Evolutionary conservation across 1,140 invertebrate genomes (phyloP).

Genomic region (Bicyclus anynana): DNA sequence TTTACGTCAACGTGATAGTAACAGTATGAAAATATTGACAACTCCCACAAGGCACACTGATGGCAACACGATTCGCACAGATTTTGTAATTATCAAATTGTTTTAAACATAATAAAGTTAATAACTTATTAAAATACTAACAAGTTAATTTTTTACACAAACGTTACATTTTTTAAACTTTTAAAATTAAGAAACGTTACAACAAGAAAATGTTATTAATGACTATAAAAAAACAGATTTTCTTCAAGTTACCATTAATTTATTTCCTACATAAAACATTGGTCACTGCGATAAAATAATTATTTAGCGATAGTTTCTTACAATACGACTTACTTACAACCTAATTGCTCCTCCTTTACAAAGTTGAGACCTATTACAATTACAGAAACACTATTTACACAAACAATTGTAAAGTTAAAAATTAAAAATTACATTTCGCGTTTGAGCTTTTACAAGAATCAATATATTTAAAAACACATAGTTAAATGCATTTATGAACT

Average conservation of each 20-base stretch:
- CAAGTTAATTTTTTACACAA: too few relatives aligned
- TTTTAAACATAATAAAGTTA: too few relatives aligned
- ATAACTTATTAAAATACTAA: too few relatives aligned
- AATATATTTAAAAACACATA: conserved; percentile 4
- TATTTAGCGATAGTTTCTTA: neutral
- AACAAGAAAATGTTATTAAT: too few relatives aligned
- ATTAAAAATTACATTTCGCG: conserved; percentile 3
- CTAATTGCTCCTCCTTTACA: conserved; percentile 61
- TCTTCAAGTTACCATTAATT: neutral
- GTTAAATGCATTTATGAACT: conserved; percentile 9
- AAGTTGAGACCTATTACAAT: conserved; percentile 27
- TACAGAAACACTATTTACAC: conserved; percentile 1
- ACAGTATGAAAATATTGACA: too few relatives aligned
- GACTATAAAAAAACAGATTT: too few relatives aligned
- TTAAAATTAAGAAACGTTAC: too few relatives aligned
- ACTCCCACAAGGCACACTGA: too few relatives aligned
- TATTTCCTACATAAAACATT: conserved; percentile 8
- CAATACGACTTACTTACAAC: neutral
- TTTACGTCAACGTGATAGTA: too few relatives aligned
- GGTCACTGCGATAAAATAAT: conserved; percentile 18
- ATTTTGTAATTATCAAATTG: too few relatives aligned
- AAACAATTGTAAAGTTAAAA: neutral
- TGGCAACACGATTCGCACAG: too few relatives aligned
- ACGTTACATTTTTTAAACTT: too few relatives aligned
- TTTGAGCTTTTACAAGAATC: conserved; percentile 7